phyloP scores from a whole-genome alignment of 1,140 invertebrate species.

The Eupeodes corollae region DNA sequence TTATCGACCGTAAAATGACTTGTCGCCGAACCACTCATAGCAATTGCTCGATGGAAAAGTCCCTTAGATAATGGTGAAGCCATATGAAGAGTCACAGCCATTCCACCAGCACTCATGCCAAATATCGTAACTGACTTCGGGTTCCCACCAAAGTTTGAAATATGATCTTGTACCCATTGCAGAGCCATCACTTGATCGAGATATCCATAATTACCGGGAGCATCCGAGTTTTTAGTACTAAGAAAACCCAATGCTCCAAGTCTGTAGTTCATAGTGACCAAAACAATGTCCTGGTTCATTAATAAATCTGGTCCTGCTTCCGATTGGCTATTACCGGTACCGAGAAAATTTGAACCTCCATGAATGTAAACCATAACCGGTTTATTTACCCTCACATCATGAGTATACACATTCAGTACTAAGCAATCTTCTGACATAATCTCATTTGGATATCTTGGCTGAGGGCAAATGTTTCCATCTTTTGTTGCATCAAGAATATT shows the following conservation, averaged over 20 bases:
- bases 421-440: conserved; percentile 55
- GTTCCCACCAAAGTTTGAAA: conserved; percentile 45
- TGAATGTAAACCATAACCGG: conserved; percentile 64
- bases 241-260: conserved; percentile 52
- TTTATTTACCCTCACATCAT: conserved; percentile 20
- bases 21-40: conserved; percentile 54
- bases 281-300: conserved; percentile 48
- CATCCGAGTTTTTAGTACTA: conserved; percentile 39
- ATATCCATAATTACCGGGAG: conserved; percentile 50
- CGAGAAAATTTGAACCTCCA: conserved; percentile 51
- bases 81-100: conserved; percentile 39
- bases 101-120: conserved; percentile 44
- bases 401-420: conserved; percentile 58
- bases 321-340: conserved; percentile 40
- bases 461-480: conserved; percentile 41
- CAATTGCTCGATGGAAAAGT: conserved; percentile 50
- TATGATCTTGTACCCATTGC: conserved; percentile 49
- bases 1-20: conserved; percentile 36
- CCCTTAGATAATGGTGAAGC: conserved; percentile 41
- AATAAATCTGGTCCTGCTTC: conserved; percentile 47
- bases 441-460: conserved; percentile 33
- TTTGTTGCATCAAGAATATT: conserved; percentile 31
- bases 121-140: conserved; percentile 43
- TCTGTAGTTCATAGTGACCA: conserved; percentile 60
- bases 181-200: conserved; percentile 51